Evolutionary conservation across 2,888 invertebrate species (phyloP).

Genomic region (Nomada ruficornis): DNA sequence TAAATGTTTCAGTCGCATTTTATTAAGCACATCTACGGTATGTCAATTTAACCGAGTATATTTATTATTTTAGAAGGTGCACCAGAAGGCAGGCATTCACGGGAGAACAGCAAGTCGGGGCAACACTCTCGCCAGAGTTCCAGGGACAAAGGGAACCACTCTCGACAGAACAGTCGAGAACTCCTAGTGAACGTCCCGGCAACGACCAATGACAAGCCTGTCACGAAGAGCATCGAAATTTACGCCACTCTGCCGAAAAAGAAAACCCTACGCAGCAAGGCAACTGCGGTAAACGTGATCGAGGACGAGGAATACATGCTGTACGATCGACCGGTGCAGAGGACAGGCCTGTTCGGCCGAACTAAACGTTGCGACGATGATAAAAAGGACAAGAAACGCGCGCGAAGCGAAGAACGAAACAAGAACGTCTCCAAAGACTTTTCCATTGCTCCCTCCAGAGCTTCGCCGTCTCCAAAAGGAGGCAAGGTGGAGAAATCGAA

Average conservation of each 20-base stretch:
- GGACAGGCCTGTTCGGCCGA: constrained; percentile 88
- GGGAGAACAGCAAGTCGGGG: constrained; percentile 90
- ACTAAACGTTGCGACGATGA: constrained; percentile 89
- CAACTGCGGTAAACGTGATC: constrained; percentile 87
- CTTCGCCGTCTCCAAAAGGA: constrained; percentile 74
- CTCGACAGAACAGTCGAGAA: constrained; percentile 88
- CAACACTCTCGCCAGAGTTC: constrained; percentile 92
- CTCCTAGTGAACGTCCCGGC: constrained; percentile 79
- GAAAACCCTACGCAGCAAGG: constrained; percentile 88
- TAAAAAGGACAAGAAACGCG: constrained; percentile 90
- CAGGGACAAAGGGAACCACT: constrained; percentile 88
- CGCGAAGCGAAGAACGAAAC: constrained; percentile 94
- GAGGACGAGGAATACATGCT: constrained; percentile 90
- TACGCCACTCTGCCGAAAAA: constrained; percentile 96
- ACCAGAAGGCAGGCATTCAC: constrained; percentile 88
- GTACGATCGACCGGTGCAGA: constrained; percentile 89
- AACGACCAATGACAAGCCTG: constrained; percentile 81
- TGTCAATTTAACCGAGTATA: not conserved
- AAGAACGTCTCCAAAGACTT: constrained; percentile 90
- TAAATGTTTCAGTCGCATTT: not conserved
- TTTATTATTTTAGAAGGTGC: constrained; percentile 79
- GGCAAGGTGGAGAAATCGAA: constrained; percentile 85
- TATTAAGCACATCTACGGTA: too few relatives aligned
- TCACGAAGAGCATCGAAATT: constrained; percentile 91
- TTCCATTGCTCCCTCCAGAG: constrained; percentile 87